These are phyloP conservation scores for Toxonevra muliebris DNA, from an alignment of 2,888 invertebrate species.

Conservation along the genomic window DNA sequence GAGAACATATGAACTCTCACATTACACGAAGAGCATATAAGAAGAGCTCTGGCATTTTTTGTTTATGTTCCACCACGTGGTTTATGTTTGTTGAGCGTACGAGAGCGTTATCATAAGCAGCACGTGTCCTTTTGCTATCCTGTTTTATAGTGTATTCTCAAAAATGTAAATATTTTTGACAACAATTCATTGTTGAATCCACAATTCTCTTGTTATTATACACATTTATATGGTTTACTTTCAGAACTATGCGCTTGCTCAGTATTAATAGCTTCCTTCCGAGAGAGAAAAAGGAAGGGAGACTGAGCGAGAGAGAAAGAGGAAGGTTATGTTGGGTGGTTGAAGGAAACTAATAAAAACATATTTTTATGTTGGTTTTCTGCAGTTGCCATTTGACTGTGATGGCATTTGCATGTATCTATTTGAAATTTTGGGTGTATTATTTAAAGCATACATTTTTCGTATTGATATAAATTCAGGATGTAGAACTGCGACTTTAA, in stretches of 20 bases:
- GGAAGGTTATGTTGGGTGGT: too few relatives aligned
- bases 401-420: neutral
- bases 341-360: too few relatives aligned
- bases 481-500: too few relatives aligned
- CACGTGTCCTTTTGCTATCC: neutral
- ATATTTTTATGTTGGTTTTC: neutral
- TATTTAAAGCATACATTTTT: too few relatives aligned
- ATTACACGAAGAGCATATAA: too few relatives aligned
- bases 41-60: constrained; percentile 11
- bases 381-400: neutral
- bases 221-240: constrained; percentile 9
- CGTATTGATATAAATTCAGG: too few relatives aligned
- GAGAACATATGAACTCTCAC: too few relatives aligned
- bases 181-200: constrained; percentile 19
- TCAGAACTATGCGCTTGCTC: neutral
- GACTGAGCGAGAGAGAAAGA: too few relatives aligned
- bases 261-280: too few relatives aligned
- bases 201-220: constrained; percentile 24
- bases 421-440: too few relatives aligned
- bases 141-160: constrained; percentile 13
- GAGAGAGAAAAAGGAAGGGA: too few relatives aligned
- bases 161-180: constrained; percentile 9
- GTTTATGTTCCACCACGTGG: constrained; percentile 54
- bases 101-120: neutral
- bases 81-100: constrained; percentile 9